These are phyloP conservation scores for Pristiophorus japonicus DNA, from an alignment of 2,113 vertebrate genomes.

Conservation along the genomic window DNA sequence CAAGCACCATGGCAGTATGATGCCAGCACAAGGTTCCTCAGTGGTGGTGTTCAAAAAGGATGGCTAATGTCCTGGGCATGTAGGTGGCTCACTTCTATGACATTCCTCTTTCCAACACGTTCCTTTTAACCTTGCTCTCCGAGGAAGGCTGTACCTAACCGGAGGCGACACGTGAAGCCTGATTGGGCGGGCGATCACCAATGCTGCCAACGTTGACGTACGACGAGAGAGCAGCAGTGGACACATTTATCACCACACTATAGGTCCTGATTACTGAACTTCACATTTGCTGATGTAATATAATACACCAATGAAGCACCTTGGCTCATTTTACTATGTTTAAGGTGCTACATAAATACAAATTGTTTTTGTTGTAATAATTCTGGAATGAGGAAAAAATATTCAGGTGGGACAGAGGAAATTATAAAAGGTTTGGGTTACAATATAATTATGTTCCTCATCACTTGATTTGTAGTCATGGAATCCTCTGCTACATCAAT, in stretches of 20 bases:
- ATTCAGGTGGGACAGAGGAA: not conserved
- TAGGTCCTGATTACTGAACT: not conserved
- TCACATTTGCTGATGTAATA: not conserved
- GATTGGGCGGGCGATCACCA: not conserved
- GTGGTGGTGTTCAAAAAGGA: not conserved
- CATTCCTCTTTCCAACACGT: not conserved
- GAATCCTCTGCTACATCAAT: not conserved
- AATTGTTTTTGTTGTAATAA: too few relatives aligned
- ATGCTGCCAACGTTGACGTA: not conserved
- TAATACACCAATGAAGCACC: too few relatives aligned
- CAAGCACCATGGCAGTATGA: not conserved
- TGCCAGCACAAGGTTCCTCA: not conserved
- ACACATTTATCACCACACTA: not conserved
- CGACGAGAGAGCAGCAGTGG: not conserved
- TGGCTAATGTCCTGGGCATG: not conserved
- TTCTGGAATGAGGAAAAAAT: not conserved
- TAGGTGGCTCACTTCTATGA: not conserved
- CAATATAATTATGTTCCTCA: not conserved
- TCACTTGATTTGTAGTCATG: too few relatives aligned
- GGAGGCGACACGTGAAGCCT: not conserved
- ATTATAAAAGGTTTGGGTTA: not conserved
- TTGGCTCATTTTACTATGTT: too few relatives aligned
- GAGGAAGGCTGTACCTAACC: not conserved
- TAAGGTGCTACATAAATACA: too few relatives aligned
- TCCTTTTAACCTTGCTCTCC: not conserved